A percentile compares a stretch with the other conserved stretches of the same genome.
phyloP scores from a whole-genome alignment of 2,888 invertebrate genomes.

The Amiota communis region DNA sequence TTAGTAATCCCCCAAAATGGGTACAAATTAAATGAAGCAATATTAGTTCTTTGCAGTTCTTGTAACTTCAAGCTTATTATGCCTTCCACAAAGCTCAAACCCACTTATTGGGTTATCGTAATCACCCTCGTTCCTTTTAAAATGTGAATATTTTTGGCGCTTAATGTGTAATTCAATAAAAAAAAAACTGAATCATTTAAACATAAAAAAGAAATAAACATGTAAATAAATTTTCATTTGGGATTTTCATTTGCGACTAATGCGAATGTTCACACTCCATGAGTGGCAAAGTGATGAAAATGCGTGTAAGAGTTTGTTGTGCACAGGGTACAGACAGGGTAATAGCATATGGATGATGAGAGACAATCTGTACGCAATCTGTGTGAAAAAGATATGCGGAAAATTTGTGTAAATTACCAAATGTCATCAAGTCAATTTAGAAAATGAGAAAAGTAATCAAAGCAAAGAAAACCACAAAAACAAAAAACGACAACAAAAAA shows the following conservation, averaged over 20 bases:
- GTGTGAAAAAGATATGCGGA: background rate
- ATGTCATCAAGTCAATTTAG: slow-evolving; percentile 65
- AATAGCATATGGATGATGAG: background rate
- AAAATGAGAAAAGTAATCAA: slow-evolving; percentile 65
- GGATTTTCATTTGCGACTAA: background rate
- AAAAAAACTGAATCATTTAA: slow-evolving; percentile 3
- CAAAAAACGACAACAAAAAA: slow-evolving; percentile 31
- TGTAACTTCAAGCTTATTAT: background rate
- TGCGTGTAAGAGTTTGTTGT: background rate
- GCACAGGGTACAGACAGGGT: background rate
- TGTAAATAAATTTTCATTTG: slow-evolving; percentile 16
- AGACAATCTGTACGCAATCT: slow-evolving; percentile 6
- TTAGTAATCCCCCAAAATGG: too few relatives aligned
- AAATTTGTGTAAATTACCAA: slow-evolving; percentile 59
- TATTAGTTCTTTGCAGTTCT: too few relatives aligned
- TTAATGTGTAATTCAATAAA: slow-evolving; percentile 1
- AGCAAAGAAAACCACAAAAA: slow-evolving; percentile 16
- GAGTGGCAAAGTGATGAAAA: background rate
- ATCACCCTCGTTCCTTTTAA: background rate
- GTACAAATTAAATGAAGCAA: too few relatives aligned
- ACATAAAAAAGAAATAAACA: slow-evolving; percentile 11
- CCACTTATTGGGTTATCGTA: background rate
- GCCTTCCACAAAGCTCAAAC: background rate
- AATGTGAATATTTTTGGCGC: background rate
- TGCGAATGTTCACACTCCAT: background rate